Base-by-base conservation (phyloP, 1,140 invertebrate genomes). In the Drosophila sulfurigaster region DNA sequence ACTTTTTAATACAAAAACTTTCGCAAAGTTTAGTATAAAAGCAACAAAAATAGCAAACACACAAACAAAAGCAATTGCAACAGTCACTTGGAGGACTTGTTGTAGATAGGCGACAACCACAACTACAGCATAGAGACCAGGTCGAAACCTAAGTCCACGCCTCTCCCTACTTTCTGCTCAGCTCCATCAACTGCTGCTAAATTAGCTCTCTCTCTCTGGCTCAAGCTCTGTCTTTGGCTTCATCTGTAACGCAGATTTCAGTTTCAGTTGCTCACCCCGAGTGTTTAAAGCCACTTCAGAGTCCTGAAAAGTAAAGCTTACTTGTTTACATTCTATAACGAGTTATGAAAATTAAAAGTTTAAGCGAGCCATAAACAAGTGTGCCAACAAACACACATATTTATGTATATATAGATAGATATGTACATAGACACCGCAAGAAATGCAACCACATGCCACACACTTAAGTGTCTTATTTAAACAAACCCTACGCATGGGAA, bases 1-100 rank as follows among this genome's bases (percentile, higher is more conserved):
- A 89, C 85, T 88, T 88, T 88, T 88, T 88, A 88, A 88, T 88
- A 88, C 85, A 86, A 88, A 88, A 88, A 88, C 85, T 88, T 88
- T 88, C 76, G 67, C 81, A 49, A 54, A 89, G 78, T 80, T 89
- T 79, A 78, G 81, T 69, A 88, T 85, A 56, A 87, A 82, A 79
- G 79, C 82, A 79, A 71, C 65, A 72, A 45, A 74, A 74, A 52
- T 76, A 68, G 35, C 59, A 77, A 81, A 63, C 62, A 76, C 52
- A 73, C 80, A 75, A 79, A 74, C 75, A 71, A 76, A 86, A 86
- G 82, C 82, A 87, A 88, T 87, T 87, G 82, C 82, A 87, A 87
- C 83, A 87, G 83, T 87, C 83, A 88, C 82, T 87, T 87, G 83
- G 79, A 82, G 83, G 79, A 88, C 76, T 87, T 87, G 83, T 87